phyloP scores from a whole-genome alignment of 2,797 vertebrate genomes.

The Falco novaeseelandiae region DNA sequence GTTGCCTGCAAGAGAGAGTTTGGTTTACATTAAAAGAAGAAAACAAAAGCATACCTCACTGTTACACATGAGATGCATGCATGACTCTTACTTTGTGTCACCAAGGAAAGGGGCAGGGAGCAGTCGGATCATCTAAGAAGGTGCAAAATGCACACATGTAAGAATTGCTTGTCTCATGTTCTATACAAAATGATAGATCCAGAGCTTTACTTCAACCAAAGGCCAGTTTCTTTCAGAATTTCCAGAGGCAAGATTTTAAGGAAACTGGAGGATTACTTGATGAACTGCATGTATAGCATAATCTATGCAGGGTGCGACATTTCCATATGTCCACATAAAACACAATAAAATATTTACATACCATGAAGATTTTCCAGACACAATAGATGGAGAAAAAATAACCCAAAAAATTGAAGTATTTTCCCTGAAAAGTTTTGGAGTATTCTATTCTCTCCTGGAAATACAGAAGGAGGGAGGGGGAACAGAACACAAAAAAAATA shows the following conservation, averaged over 20 bases:
- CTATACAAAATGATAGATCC: not conserved
- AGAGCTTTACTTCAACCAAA: not conserved
- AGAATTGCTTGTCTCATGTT: not conserved
- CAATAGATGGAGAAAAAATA: slow-evolving; percentile 99
- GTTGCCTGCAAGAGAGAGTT: slow-evolving; percentile 84
- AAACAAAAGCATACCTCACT: not conserved
- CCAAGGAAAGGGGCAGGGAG: not conserved
- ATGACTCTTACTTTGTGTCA: not conserved
- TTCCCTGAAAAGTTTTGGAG: slow-evolving; percentile 98
- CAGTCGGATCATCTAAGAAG: not conserved
- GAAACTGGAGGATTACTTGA: not conserved
- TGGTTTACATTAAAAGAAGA: not conserved
- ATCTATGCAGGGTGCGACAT: not conserved
- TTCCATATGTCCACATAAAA: not conserved
- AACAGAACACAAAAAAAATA: not conserved
- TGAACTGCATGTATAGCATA: not conserved
- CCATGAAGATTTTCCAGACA: slow-evolving; percentile 99
- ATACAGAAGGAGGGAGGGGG: not conserved
- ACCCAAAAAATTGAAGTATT: slow-evolving; percentile 97
- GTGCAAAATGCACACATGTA: not conserved
- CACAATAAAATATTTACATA: slow-evolving; percentile 68
- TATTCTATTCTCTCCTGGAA: slow-evolving; percentile 96
- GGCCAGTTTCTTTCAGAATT: not conserved
- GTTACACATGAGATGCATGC: not conserved
- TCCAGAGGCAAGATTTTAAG: not conserved